A percentile compares a stretch with the other conserved stretches of the same genome.
Conservation (phyloP, 2,113 vertebrate genomes). For the Scomber colias region DNA sequence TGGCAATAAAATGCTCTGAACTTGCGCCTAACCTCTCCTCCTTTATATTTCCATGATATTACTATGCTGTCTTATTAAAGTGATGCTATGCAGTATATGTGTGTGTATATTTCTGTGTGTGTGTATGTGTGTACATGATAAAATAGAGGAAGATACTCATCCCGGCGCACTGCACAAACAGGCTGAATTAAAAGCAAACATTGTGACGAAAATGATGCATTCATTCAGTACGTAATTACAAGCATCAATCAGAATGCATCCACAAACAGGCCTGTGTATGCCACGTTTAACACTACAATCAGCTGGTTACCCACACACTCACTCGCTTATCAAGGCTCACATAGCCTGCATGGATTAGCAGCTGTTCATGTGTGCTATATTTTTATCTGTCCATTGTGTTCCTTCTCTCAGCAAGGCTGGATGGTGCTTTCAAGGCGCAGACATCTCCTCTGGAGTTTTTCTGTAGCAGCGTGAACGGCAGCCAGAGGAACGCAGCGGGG, state of each 20-base stretch:
- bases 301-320: conserved; percentile 11
- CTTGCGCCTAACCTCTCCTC: not conserved
- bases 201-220: conserved; percentile 38
- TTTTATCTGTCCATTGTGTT: conserved; percentile 57
- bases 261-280: conserved; percentile 26
- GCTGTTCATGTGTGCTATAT: conserved; percentile 41
- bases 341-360: conserved; percentile 48
- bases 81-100: not conserved
- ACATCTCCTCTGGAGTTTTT: conserved; percentile 59
- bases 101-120: not conserved
- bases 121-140: conserved; percentile 3
- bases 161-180: conserved; percentile 14
- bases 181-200: conserved; percentile 52
- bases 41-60: conserved; percentile 3
- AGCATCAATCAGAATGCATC: conserved; percentile 45
- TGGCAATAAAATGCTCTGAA: conserved; percentile 19
- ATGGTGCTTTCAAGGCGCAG: conserved; percentile 56
- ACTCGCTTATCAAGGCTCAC: conserved; percentile 25
- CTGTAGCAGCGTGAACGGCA: conserved; percentile 45
- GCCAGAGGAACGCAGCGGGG: conserved; percentile 55
- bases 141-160: not conserved
- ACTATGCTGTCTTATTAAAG: not conserved
- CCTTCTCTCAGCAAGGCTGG: conserved; percentile 27
- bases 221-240: conserved; percentile 51
- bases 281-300: conserved; percentile 43